These are phyloP conservation scores for Lycophotia porphyrea DNA, from an alignment of 2,888 invertebrate genomes.

Conservation along the genomic window DNA sequence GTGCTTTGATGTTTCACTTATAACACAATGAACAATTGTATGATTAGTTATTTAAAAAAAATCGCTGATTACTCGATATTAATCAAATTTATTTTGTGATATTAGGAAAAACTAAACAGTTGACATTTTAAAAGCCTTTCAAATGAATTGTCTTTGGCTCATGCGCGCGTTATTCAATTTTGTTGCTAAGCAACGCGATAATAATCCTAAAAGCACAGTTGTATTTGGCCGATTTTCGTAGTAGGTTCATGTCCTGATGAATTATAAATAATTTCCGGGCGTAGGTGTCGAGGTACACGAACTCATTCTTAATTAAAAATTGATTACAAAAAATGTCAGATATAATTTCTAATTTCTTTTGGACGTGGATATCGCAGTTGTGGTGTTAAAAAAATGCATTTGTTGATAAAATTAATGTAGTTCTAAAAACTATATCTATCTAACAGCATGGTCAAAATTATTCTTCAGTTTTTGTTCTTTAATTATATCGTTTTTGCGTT, in stretches of 20 bases:
- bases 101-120: not conserved
- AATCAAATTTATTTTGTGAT: not conserved
- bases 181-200: slow-evolving; percentile 85
- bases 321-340: slow-evolving; percentile 12
- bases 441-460: slow-evolving; percentile 70
- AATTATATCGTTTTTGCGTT: slow-evolving; percentile 67
- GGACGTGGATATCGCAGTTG: slow-evolving; percentile 10
- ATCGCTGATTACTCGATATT: not conserved
- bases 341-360: slow-evolving; percentile 8
- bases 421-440: slow-evolving; percentile 43
- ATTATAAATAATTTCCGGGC: slow-evolving; percentile 47
- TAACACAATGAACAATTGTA: not conserved
- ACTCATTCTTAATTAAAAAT: slow-evolving; percentile 6
- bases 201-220: slow-evolving; percentile 75
- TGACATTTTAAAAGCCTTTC: not conserved
- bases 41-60: no score
- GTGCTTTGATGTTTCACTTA: not conserved
- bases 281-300: slow-evolving; percentile 18
- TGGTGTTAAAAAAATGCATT: slow-evolving; percentile 38
- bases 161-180: slow-evolving; percentile 86
- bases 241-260: slow-evolving; percentile 58
- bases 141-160: slow-evolving; percentile 62
- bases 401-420: slow-evolving; percentile 38
- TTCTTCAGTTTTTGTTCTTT: slow-evolving; percentile 68
- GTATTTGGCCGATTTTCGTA: slow-evolving; percentile 69